phyloP scores from a whole-genome alignment of 2,797 vertebrate genomes.

The Euthynnus affinis region DNA sequence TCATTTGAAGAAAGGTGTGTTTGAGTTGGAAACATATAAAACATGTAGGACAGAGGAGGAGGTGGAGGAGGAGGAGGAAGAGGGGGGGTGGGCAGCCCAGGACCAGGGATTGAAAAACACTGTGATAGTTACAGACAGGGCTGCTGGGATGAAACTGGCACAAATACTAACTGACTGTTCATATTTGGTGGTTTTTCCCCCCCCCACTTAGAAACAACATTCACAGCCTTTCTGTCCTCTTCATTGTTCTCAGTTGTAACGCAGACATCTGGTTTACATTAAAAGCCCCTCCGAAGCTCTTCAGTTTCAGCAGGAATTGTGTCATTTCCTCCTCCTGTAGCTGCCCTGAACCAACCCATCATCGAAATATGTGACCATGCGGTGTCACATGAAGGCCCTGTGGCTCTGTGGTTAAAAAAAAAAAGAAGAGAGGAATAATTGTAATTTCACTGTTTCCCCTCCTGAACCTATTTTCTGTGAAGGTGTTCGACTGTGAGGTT shows the following conservation, averaged over 20 bases:
- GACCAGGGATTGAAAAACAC: too few species aligned
- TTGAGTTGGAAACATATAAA: too few species aligned
- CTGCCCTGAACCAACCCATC: constrained; percentile 23
- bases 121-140: too few species aligned
- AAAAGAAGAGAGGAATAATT: not conserved
- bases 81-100: too few species aligned
- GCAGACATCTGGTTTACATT: constrained; percentile 83
- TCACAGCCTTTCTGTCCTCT: not conserved
- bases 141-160: too few species aligned
- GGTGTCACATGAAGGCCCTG: constrained; percentile 13
- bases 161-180: too few species aligned
- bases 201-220: not conserved
- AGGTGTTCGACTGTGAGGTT: not conserved
- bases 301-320: constrained; percentile 64
- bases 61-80: too few species aligned
- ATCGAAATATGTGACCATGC: not conserved
- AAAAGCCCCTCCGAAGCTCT: constrained; percentile 49
- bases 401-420: not conserved
- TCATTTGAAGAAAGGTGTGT: too few species aligned
- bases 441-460: not conserved
- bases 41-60: too few species aligned
- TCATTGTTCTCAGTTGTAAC: constrained; percentile 34
- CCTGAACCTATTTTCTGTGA: not conserved
- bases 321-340: constrained; percentile 77
- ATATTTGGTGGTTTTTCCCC: too few species aligned